Evolutionary conservation across 2,797 vertebrate species (phyloP), one percentile per base, ranked within the genome.

Genomic region (Rhabdomys pumilio): DNA sequence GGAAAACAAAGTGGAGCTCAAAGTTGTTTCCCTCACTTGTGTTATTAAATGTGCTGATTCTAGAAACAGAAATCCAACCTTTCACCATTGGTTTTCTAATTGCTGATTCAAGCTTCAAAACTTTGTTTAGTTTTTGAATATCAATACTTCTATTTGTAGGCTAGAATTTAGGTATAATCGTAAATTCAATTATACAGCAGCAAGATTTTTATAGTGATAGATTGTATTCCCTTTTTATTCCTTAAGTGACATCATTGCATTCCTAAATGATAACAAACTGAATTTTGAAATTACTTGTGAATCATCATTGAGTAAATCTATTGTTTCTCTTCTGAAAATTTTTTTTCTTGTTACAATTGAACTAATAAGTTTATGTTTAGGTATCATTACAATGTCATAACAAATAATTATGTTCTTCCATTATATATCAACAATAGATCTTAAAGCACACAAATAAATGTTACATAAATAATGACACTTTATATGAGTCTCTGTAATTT

Each of bases 181-280:
- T 76, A 72, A 12, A 3, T 84, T 83, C n/a, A 87, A 10, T 87
- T 17, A 2, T 53, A 75, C 95, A 11, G 65, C 34, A 4, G 38
- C 8, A 88, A 47, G 4, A 55, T 10, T 91, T 90, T 84, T 10
- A 12, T 89, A 88, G 82, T 2, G 83, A 24, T 88, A 26, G 91
- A 76, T 83, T 93, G 6, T 77, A 67, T 80, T 69, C n/a, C n/a
- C 17, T 3, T 94, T 89, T 95, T 86, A 55, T 93, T 86, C 82
- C 24, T 91, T 87, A 94, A 82, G 13, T 75, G 22, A 73, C 22
- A 57, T 4, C 34, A 73, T 0, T 87, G 34, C 6, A 31, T 13
- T 87, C 20, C 12, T 92, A 82, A 80, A 38, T 89, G 38, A 50
- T 47, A 80, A 61, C 53, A 20, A 9, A 57, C 11, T 82, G 38